phyloP scores from a whole-genome alignment of 2,113 vertebrate species.

The Porphyrio hochstetteri region DNA sequence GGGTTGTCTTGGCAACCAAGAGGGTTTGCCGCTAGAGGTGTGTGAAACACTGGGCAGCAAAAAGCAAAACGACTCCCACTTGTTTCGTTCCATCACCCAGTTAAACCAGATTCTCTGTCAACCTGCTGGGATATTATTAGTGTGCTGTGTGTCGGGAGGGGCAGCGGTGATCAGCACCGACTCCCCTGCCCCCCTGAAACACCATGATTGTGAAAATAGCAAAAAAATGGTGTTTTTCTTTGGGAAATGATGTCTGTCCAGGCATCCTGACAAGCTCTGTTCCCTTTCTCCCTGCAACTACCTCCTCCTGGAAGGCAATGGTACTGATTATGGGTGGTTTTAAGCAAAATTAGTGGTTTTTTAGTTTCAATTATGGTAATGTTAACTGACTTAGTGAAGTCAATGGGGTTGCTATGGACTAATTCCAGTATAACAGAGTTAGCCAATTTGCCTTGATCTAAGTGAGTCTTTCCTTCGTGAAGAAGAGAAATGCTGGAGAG shows the following conservation, averaged over 20 bases:
- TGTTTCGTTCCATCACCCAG: conserved; percentile 15
- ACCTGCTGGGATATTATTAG: neutral
- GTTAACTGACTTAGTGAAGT: neutral
- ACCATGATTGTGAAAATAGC: neutral
- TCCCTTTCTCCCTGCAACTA: neutral
- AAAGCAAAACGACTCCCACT: conserved; percentile 30
- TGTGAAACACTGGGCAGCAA: conserved; percentile 54
- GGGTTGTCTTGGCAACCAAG: conserved; percentile 68
- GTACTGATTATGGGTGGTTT: neutral
- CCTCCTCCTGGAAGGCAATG: neutral
- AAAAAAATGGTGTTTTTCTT: neutral
- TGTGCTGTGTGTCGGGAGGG: neutral
- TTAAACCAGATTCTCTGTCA: neutral
- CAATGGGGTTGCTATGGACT: neutral
- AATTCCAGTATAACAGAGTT: neutral
- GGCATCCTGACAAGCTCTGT: neutral
- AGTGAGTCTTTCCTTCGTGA: neutral
- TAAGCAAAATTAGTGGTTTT: neutral
- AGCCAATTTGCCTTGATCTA: neutral
- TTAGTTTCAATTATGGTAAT: neutral
- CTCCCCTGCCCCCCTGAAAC: neutral
- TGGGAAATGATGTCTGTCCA: neutral
- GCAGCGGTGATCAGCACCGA: neutral
- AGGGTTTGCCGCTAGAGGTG: conserved; percentile 62
- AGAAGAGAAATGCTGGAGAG: neutral